These are phyloP conservation scores for Epinephelus moara DNA, from an alignment of 2,113 vertebrate genomes.

Conservation along the genomic window DNA sequence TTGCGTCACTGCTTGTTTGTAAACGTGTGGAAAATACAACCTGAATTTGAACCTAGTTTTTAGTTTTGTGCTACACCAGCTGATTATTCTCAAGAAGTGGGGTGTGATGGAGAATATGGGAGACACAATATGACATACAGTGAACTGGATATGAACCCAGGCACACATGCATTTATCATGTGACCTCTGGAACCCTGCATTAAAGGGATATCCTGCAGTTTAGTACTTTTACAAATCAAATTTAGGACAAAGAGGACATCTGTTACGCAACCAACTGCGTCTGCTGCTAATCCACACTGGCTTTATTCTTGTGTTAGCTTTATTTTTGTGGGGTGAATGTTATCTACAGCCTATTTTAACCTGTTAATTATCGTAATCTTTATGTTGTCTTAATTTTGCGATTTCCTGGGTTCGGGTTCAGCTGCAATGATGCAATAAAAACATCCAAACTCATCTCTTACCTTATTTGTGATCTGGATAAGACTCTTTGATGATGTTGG, in stretches of 20 bases:
- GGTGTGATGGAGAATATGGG: not conserved
- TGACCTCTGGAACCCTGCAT: not conserved
- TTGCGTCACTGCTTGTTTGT: not conserved
- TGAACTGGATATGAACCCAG: conserved; percentile 18
- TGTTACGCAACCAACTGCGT: not conserved
- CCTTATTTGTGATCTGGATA: conserved; percentile 21
- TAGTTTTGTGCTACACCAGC: not conserved
- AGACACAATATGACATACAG: not conserved
- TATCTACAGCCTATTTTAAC: not conserved
- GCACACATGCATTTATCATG: not conserved
- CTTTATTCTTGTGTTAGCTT: not conserved
- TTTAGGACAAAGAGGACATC: not conserved
- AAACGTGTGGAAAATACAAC: not conserved
- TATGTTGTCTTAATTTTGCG: not conserved
- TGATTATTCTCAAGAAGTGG: not conserved
- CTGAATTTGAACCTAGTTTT: not conserved
- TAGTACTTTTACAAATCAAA: not conserved
- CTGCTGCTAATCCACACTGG: not conserved
- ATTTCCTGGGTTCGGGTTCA: not conserved
- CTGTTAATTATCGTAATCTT: conserved; percentile 4
- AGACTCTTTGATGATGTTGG: conserved; percentile 33
- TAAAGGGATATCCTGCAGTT: not conserved
- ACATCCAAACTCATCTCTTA: not conserved
- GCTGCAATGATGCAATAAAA: conserved; percentile 4
- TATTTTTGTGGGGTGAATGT: not conserved